Evolutionary conservation across 1,140 invertebrate species (phyloP).

Genomic region (Aphis craccivora): DNA sequence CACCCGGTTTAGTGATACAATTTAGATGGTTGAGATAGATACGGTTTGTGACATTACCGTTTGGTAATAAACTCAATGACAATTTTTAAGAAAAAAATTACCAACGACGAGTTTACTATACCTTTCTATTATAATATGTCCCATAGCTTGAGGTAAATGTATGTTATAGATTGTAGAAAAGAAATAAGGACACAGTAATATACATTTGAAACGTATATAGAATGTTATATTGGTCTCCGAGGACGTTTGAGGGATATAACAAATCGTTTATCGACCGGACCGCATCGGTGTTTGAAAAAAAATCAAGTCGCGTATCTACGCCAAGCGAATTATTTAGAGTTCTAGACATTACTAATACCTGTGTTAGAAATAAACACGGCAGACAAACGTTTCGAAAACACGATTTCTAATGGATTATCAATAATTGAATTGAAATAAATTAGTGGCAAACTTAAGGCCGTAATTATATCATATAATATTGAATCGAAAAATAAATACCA

Average conservation of each 20-base stretch:
- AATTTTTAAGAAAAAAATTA: background rate
- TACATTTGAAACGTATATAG: background rate
- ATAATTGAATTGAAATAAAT: background rate
- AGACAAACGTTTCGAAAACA: background rate
- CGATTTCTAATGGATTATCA: background rate
- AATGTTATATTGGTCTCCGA: background rate
- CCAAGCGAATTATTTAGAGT: background rate
- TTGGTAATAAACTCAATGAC: background rate
- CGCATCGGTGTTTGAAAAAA: background rate
- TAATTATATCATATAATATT: background rate
- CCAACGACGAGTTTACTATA: background rate
- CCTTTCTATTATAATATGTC: background rate
- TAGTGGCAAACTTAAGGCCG: background rate
- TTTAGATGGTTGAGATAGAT: background rate
- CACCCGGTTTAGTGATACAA: background rate
- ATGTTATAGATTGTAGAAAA: background rate
- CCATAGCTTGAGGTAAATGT: background rate
- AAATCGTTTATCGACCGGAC: background rate
- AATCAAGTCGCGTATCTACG: background rate
- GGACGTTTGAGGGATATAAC: background rate
- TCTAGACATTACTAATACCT: background rate
- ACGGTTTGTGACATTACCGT: background rate
- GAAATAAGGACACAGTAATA: too few species aligned
- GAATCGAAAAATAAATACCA: background rate
- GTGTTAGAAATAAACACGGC: background rate